A percentile compares a stretch with the other conserved stretches of the same genome.
Conservation (phyloP, 2,797 vertebrate genomes). For the Melanotaenia trifasciata region DNA sequence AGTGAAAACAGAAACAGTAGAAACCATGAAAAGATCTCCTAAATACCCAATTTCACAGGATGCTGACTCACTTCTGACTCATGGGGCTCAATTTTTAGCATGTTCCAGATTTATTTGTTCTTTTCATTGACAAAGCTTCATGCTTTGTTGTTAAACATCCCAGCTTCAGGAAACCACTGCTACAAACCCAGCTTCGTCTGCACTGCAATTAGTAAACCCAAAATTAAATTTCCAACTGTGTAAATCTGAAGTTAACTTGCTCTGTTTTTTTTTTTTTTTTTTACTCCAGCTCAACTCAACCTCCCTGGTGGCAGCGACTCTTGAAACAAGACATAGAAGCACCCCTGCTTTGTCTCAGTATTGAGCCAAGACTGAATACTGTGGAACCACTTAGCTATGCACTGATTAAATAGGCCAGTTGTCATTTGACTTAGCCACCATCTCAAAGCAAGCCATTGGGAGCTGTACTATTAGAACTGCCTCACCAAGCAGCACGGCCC, state of each 20-base stretch:
- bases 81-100: not conserved
- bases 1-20: not conserved
- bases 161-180: not conserved
- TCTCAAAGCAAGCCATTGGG: slow-evolving; percentile 61
- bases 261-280: not conserved
- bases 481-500: slow-evolving; percentile 51
- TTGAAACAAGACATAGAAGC: slow-evolving; percentile 49
- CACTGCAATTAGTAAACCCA: not conserved
- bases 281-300: not conserved
- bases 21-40: not conserved
- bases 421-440: slow-evolving; percentile 70
- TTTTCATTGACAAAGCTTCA: not conserved
- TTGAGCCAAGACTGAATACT: slow-evolving; percentile 48
- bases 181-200: not conserved
- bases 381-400: slow-evolving; percentile 67
- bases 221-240: not conserved
- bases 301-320: slow-evolving; percentile 19
- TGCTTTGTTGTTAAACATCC: not conserved
- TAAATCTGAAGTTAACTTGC: slow-evolving; percentile 27
- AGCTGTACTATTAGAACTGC: slow-evolving; percentile 63
- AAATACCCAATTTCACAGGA: slow-evolving; percentile 13
- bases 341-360: slow-evolving; percentile 33
- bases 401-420: slow-evolving; percentile 74
- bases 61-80: slow-evolving; percentile 21
- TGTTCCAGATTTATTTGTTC: not conserved